Conservation (phyloP, 2,888 invertebrate genomes). For the Nesidiocoris tenuis region DNA sequence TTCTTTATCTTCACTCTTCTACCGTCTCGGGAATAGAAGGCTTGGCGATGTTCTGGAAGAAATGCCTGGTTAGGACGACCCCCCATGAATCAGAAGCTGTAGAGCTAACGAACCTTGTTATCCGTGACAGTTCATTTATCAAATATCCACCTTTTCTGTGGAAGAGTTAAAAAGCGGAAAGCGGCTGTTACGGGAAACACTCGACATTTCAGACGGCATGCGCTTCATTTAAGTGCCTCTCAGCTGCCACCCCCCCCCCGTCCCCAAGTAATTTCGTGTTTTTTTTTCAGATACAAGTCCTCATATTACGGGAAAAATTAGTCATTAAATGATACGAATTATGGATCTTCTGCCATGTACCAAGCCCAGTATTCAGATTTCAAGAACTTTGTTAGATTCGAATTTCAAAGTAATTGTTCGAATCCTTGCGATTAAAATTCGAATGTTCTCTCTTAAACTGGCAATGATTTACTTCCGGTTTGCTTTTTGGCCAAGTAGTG, state of each 20-base stretch:
- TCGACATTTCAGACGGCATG: neutral
- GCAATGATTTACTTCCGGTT: too few species aligned
- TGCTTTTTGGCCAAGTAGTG: too few species aligned
- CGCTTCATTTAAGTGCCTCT: neutral
- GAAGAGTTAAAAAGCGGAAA: neutral
- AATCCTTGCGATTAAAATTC: too few species aligned
- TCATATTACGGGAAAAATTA: too few species aligned
- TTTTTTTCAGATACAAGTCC: too few species aligned
- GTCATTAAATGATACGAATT: too few species aligned
- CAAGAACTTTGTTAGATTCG: too few species aligned
- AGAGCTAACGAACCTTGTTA: slow-evolving; percentile 36
- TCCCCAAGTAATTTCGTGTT: too few species aligned
- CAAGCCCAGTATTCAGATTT: too few species aligned
- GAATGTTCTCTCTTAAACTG: too few species aligned
- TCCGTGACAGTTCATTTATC: slow-evolving; percentile 39
- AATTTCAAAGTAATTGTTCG: too few species aligned
- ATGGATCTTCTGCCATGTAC: too few species aligned
- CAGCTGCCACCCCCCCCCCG: neutral
- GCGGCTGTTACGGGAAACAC: slow-evolving; percentile 14
- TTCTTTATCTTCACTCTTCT: neutral
- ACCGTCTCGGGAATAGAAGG: neutral
- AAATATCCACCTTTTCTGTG: slow-evolving; percentile 19
- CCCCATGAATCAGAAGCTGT: slow-evolving; percentile 30
- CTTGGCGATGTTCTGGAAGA: neutral
- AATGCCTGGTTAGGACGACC: neutral